phyloP scores from a whole-genome alignment of 2,797 vertebrate genomes.

The Microctenopoma stevenorrisi region DNA sequence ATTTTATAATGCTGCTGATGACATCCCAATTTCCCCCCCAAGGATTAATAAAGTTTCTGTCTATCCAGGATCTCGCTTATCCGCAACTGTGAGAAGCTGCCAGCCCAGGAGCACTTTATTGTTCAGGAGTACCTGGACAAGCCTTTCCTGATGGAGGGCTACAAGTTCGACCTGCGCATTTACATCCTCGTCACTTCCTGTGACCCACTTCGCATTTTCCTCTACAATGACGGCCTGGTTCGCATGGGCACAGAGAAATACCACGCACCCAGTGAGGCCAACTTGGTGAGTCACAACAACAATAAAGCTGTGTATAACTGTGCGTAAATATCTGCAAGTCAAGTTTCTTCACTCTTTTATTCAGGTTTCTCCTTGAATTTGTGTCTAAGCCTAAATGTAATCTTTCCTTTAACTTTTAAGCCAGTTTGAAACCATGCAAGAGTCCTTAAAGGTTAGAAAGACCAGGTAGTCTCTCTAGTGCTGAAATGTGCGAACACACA shows the following conservation, averaged over 20 bases:
- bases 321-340: too few relatives aligned
- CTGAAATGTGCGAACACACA: background rate
- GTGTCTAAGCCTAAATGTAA: background rate
- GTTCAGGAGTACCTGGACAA: slow-evolving; percentile 99
- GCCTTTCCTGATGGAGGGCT: slow-evolving; percentile 98
- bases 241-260: slow-evolving; percentile 99
- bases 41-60: slow-evolving; percentile 81
- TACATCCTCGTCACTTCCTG: slow-evolving; percentile 98
- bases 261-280: slow-evolving; percentile 93
- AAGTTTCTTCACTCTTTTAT: too few relatives aligned
- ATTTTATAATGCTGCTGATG: slow-evolving; percentile 70
- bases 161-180: slow-evolving; percentile 98
- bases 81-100: slow-evolving; percentile 96
- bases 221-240: slow-evolving; percentile 97
- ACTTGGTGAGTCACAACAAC: slow-evolving; percentile 88
- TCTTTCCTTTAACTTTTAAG: background rate
- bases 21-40: slow-evolving; percentile 67
- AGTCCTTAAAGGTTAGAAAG: background rate
- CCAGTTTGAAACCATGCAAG: background rate
- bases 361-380: too few relatives aligned
- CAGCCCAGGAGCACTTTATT: slow-evolving; percentile 96
- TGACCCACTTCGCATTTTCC: slow-evolving; percentile 95
- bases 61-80: slow-evolving; percentile 94
- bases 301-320: background rate
- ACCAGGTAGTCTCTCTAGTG: background rate